Percentiles rank a stretch among this genome's conserved stretches.
phyloP scores from a whole-genome alignment of 2,888 invertebrate species.

The Stegana nigrithorax region DNA sequence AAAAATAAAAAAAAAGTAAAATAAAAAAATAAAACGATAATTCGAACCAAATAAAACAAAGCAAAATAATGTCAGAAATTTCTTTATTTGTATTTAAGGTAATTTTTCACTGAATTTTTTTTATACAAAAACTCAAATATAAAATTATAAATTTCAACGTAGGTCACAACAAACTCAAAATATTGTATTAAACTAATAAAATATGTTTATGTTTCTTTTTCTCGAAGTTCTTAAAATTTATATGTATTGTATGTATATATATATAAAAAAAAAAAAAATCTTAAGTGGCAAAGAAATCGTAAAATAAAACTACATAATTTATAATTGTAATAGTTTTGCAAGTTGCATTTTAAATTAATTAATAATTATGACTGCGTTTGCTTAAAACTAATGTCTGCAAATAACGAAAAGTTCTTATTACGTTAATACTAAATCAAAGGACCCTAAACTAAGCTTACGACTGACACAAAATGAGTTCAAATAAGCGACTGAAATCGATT shows the following conservation, averaged over 20 bases:
- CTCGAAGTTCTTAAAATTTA: background rate
- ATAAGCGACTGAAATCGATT: no score
- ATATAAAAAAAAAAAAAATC: background rate
- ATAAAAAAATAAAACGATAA: conserved; percentile 23
- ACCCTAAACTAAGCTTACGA: no score
- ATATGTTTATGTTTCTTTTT: background rate
- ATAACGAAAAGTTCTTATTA: no score
- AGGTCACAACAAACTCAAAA: conserved; percentile 34
- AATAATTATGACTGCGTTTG: conserved; percentile 61
- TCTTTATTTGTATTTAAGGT: conserved; percentile 47
- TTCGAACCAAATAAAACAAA: conserved; percentile 22
- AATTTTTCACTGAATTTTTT: conserved; percentile 6
- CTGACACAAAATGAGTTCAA: no score
- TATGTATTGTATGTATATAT: background rate
- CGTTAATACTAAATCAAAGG: no score
- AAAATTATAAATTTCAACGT: conserved; percentile 37
- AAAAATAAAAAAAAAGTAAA: conserved; percentile 33
- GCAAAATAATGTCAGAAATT: conserved; percentile 43
- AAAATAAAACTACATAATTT: no score
- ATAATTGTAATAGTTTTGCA: background rate
- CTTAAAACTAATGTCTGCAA: conserved; percentile 35
- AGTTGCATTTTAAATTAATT: conserved; percentile 37
- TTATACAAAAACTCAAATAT: conserved; percentile 28
- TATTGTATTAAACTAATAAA: background rate
- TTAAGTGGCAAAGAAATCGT: background rate